phyloP scores from a whole-genome alignment of 2,113 vertebrate genomes.

The Octodon degus region DNA sequence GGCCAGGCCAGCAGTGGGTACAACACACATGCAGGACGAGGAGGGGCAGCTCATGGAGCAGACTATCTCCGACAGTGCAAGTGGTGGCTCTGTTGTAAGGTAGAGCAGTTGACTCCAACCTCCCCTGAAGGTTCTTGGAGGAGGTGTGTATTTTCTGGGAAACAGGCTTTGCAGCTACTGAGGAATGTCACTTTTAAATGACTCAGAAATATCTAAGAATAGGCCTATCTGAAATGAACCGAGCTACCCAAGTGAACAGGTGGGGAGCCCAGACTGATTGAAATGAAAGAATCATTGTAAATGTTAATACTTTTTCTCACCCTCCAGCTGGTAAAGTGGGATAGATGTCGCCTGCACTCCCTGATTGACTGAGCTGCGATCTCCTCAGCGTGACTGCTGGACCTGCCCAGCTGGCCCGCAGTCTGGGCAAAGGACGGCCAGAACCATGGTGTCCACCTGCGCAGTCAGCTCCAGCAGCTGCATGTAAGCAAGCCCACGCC shows the following conservation, averaged over 20 bases:
- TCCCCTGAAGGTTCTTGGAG: background rate
- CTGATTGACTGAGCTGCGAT: slow-evolving; percentile 67
- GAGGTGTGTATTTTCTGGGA: background rate
- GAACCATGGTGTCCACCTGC: background rate
- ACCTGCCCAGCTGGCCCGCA: slow-evolving; percentile 66
- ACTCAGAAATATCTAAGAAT: background rate
- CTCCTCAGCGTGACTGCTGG: slow-evolving; percentile 8
- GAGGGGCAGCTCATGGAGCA: background rate
- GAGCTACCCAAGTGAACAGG: background rate
- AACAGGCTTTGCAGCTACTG: background rate
- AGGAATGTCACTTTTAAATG: background rate
- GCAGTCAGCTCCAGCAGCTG: slow-evolving; percentile 64
- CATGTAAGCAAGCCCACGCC: background rate
- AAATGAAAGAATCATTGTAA: slow-evolving; percentile 47
- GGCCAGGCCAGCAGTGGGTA: background rate
- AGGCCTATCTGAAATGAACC: background rate
- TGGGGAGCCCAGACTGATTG: background rate
- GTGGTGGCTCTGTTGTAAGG: background rate
- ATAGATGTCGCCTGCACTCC: slow-evolving; percentile 14
- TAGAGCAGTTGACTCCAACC: background rate
- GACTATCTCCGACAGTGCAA: background rate
- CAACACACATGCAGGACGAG: rapidly evolving
- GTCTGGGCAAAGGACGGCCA: slow-evolving; percentile 58
- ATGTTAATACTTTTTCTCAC: slow-evolving; percentile 71
- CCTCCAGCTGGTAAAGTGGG: slow-evolving; percentile 70